Base-by-base conservation (phyloP, 1,140 invertebrate species). In the roundworm (Caenorhabditis elegans) region DNA sequence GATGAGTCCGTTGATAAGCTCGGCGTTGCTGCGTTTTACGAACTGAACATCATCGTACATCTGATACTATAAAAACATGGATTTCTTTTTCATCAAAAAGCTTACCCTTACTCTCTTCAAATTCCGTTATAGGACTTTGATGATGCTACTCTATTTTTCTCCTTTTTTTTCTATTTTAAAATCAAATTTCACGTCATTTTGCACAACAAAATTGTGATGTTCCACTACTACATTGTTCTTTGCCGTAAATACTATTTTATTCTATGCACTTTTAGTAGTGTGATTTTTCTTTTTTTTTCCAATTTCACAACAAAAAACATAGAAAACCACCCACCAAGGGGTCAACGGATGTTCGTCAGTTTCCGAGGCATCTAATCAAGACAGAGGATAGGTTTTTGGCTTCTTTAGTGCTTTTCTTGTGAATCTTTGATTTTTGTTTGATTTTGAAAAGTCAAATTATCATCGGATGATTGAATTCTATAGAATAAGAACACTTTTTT, bases 1-100 rank as follows among this genome's bases (percentile, higher is more conserved):
- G 78, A 85, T 85, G 22, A 85, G 75, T 26, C 84, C 84, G 78
- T 85, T 85, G 78, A 85, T 84, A 36, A 85, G 79, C 34, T 85
- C 84, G 19, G 84, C 84, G 43, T 85, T 85, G 19, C 78, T 82
- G 0, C 84, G 49, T 65, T 85, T 85, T 49, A 82, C 51, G 36
- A 79, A 81, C 46, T 77, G 79, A 22, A 49, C 51, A 39, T 79
- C 51, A 22, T 39, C 53, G 34, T 70, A 70, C 60, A 70, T 70
- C 34, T 70, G 60, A 70, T 39, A 70, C 2, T 22, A 0, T 11
- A n/a, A n/a, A n/a, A n/a, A n/a, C n/a, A n/a, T n/a, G n/a, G n/a
- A n/a, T n/a, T 24, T 15, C 1, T 2, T 15, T 34, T 60, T 31
- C 6, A 51, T 0, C 4, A 51, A 26, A 5, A 15, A 2, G 1